Evolutionary conservation across 1,140 invertebrate genomes (phyloP).

Genomic region (Drosophila miranda): DNA sequence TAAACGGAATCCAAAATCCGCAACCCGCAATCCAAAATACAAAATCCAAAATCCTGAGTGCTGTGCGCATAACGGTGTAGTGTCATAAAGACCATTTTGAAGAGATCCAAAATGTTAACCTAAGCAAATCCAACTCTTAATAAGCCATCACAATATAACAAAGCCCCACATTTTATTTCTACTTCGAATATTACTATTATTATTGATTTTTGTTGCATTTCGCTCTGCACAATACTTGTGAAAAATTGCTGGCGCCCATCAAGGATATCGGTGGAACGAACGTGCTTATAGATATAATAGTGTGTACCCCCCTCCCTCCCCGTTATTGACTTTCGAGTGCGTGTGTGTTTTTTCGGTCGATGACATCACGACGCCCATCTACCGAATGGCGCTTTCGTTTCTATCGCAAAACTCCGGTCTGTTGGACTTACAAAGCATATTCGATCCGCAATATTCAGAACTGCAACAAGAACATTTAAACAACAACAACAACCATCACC

Average conservation of each 20-base stretch:
- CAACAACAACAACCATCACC: conserved; percentile 46
- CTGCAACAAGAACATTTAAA: conserved; percentile 48
- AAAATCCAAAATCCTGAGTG: conserved; percentile 36
- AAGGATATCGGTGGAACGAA: conserved; percentile 1
- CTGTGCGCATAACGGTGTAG: conserved; percentile 51
- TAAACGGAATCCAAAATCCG: not conserved
- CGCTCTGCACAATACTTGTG: conserved; percentile 29
- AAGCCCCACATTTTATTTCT: conserved; percentile 39
- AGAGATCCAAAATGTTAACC: conserved; percentile 59
- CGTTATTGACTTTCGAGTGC: too few species aligned
- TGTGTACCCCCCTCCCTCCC: too few species aligned
- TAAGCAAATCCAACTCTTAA: conserved; percentile 34
- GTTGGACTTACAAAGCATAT: conserved; percentile 80
- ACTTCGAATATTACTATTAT: conserved; percentile 58
- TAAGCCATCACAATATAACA: conserved; percentile 27
- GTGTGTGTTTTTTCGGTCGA: conserved; percentile 17
- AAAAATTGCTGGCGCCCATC: conserved; percentile 30
- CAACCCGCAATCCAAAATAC: not conserved
- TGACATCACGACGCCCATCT: conserved; percentile 33
- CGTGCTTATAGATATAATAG: too few species aligned
- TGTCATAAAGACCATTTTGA: conserved; percentile 40
- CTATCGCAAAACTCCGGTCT: conserved; percentile 75
- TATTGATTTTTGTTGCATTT: conserved; percentile 39
- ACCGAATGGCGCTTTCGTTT: conserved; percentile 82
- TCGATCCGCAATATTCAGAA: conserved; percentile 78